A percentile compares a stretch with the other conserved stretches of the same genome.
Conservation (phyloP, 2,113 vertebrate species). For the Scortum barcoo region DNA sequence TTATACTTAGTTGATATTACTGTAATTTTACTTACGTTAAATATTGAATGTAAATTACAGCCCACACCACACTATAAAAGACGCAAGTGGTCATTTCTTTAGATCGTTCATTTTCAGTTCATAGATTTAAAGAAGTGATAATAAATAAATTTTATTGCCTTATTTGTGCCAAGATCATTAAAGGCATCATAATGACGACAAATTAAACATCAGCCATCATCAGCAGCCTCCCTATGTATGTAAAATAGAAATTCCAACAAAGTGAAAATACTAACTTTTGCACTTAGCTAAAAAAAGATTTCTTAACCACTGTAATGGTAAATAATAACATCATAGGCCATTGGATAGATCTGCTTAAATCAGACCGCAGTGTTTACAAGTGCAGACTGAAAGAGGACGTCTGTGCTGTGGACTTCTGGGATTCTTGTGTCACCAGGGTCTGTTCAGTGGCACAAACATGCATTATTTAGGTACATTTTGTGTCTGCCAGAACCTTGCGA, state of each 20-base stretch:
- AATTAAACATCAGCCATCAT: neutral
- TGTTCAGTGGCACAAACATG: neutral
- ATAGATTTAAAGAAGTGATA: neutral
- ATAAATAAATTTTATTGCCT: neutral
- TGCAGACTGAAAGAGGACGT: neutral
- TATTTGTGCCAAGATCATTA: neutral
- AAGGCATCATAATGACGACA: neutral
- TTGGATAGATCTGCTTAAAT: neutral
- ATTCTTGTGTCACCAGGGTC: neutral
- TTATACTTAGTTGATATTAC: too few species aligned
- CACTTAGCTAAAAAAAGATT: neutral
- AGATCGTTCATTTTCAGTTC: neutral
- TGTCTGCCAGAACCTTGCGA: neutral
- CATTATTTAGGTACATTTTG: constrained; percentile 7
- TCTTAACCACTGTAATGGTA: neutral
- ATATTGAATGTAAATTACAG: too few species aligned
- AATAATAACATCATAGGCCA: neutral
- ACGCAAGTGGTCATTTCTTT: too few species aligned
- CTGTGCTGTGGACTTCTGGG: neutral
- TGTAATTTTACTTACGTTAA: too few species aligned
- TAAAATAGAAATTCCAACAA: neutral
- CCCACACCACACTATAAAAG: too few species aligned
- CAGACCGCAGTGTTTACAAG: neutral
- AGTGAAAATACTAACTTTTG: neutral
- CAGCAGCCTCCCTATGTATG: too few species aligned